phyloP scores from a whole-genome alignment of 2,797 vertebrate species.

The Parambassis ranga region DNA sequence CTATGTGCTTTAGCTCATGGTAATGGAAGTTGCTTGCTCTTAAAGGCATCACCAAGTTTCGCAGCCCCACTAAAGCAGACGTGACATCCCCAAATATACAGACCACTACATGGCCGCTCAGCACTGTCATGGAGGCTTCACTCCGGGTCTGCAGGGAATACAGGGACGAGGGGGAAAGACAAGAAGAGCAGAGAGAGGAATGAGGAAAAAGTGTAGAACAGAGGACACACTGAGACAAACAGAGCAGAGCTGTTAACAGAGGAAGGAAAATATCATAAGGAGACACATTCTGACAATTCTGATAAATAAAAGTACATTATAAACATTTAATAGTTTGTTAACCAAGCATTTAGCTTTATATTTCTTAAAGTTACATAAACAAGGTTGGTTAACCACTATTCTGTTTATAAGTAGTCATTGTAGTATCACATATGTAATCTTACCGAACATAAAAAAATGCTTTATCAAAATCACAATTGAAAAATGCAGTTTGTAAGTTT shows the following conservation, averaged over 20 bases:
- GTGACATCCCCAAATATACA: conserved; percentile 99
- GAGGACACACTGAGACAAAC: conserved; percentile 12
- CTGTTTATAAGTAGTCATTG: no score
- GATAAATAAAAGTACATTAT: not conserved
- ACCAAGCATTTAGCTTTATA: not conserved
- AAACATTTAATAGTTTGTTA: conserved; percentile 23
- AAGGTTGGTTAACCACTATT: no score
- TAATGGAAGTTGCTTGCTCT: conserved; percentile 99
- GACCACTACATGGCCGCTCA: conserved; percentile 98
- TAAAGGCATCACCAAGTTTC: conserved; percentile 99
- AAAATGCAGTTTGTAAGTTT: no score
- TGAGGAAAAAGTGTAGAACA: conserved; percentile 19
- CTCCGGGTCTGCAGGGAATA: conserved; percentile 89
- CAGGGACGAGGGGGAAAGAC: conserved; percentile 18
- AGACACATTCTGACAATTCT: no score
- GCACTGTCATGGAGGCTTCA: conserved; percentile 98
- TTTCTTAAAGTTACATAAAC: no score
- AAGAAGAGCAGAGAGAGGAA: conserved; percentile 25
- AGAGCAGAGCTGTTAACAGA: not conserved
- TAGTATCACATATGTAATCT: no score
- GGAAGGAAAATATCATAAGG: no score
- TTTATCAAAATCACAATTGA: no score
- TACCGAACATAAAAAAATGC: no score
- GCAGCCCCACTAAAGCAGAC: conserved; percentile 97
- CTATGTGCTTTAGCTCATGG: conserved; percentile 98